These are phyloP conservation scores for Protobothrops mucrosquamatus DNA, from an alignment of 2,113 vertebrate genomes.

Conservation along the genomic window DNA sequence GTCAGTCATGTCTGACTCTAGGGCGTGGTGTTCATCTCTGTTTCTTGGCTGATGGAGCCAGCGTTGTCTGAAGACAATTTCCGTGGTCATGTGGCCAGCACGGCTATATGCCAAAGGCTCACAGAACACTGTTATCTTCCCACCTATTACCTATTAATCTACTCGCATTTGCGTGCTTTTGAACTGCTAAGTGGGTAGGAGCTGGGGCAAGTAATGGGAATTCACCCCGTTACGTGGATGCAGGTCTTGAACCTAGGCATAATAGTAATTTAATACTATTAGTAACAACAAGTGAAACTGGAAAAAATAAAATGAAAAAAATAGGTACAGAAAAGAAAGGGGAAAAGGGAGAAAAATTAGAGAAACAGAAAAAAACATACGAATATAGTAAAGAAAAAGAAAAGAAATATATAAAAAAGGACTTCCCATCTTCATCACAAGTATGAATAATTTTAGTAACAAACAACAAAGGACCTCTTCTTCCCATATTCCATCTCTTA, in stretches of 20 bases:
- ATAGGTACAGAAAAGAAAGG: background rate
- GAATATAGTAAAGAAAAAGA: background rate
- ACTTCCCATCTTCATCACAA: background rate
- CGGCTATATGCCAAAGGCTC: background rate
- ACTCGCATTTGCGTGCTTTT: background rate
- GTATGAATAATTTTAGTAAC: background rate
- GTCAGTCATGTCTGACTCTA: background rate
- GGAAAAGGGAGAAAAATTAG: background rate
- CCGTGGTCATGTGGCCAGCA: background rate
- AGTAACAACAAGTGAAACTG: background rate
- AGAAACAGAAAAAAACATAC: background rate
- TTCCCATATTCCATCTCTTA: background rate
- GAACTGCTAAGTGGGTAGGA: background rate
- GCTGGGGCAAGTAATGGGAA: background rate
- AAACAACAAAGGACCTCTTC: background rate
- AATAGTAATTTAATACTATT: background rate
- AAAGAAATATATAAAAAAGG: background rate
- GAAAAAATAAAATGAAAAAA: background rate
- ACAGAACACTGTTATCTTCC: background rate
- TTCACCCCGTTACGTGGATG: background rate
- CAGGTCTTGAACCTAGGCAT: background rate
- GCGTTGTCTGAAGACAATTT: background rate
- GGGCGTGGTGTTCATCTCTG: background rate
- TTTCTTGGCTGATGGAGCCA: background rate
- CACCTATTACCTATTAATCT: background rate